Base-by-base conservation (phyloP, 2,888 invertebrate genomes). In the Drosophila infuscata region DNA sequence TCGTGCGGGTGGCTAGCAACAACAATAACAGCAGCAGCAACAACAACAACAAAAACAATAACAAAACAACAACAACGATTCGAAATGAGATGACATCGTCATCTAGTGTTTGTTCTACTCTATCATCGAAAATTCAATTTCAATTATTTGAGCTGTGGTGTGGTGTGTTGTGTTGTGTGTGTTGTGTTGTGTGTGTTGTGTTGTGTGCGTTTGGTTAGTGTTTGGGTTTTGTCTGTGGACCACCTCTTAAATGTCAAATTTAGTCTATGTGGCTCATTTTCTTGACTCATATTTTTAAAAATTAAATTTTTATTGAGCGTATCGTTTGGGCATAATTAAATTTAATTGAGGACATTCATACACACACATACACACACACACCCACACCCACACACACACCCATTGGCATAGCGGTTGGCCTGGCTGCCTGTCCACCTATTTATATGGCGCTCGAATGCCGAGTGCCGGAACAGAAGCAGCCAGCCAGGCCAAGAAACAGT, bases 301-400 rank as follows among this genome's bases (percentile, higher is more conserved):
- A 89, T 89, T 89, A 82, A 88, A 87, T 88, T 89, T 88, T 89
- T 89, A 89, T 89, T 89, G 89, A 81, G 90, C 90, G 88, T 87
- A 88, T 84, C 90, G 87, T 70, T 85, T 85, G 81, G 87, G 88
- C 80, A 85, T 89, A 89, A 89, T 89, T 90, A 89, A 90, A 85
- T 87, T 89, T 88, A 89, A 89, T 89, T 89, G 90, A 89, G 90
- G 90, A 85, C 90, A 84, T 75, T 30, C 41, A 66, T 41, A 63
- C 58, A 79, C 41, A 61, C 30, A 25, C 25, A 25, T 2, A 1
- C 58, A 53, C 66, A 48, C 32, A 30, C 65, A 70, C 63, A 54
- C n/a, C 64, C 68, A 59, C 62, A 46, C 56, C 15, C 15, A 29
- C 61, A 70, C 63, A 54, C 65, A 46, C 30, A 54, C 0, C 29